Evolutionary conservation across 1,140 invertebrate species (phyloP).

Genomic region (Zaprionus nigranus): DNA sequence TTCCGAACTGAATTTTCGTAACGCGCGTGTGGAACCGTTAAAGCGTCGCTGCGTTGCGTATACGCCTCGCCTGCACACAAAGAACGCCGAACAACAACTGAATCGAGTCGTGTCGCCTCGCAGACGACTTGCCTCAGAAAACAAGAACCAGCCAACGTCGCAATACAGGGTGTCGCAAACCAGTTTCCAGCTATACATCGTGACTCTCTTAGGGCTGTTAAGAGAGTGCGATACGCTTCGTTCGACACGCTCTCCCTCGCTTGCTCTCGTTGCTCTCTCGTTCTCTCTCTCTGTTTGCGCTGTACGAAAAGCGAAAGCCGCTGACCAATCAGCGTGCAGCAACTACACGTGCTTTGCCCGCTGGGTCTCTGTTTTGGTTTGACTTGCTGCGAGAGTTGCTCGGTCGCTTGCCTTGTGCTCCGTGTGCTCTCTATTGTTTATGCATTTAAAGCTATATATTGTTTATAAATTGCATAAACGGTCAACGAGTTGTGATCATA

Average conservation of each 20-base stretch:
- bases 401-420: background rate
- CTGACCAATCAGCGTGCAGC: constrained; percentile 62
- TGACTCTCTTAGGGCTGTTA: constrained; percentile 24
- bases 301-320: constrained; percentile 72
- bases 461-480: background rate
- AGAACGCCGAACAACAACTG: constrained; percentile 81
- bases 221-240: constrained; percentile 18
- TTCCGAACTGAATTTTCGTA: constrained; percentile 19
- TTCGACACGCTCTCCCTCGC: constrained; percentile 24
- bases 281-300: constrained; percentile 26
- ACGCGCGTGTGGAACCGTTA: constrained; percentile 37
- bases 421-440: constrained; percentile 12
- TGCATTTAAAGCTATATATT: background rate
- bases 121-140: constrained; percentile 17
- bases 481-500: no score
- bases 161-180: constrained; percentile 59
- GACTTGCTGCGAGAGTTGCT: constrained; percentile 3
- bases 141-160: constrained; percentile 13
- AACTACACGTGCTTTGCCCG: constrained; percentile 74
- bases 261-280: constrained; percentile 21
- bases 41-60: constrained; percentile 51
- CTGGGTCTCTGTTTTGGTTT: constrained; percentile 80
- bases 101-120: constrained; percentile 11
- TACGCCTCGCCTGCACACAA: constrained; percentile 62
- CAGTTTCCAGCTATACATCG: constrained; percentile 25